Base-by-base conservation (phyloP, 2,113 vertebrate genomes). In the Donacobius atricapilla region DNA sequence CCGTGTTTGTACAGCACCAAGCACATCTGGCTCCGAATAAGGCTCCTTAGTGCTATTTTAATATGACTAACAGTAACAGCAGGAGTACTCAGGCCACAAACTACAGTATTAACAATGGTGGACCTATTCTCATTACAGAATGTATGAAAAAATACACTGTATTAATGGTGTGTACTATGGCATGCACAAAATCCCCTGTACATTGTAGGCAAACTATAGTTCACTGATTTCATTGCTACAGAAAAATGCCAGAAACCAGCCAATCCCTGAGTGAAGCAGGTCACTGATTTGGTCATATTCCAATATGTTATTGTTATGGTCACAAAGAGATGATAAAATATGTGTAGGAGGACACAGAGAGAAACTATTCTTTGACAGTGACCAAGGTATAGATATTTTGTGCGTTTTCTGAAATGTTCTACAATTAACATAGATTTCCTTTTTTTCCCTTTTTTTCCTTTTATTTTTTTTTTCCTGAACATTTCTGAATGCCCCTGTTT, bases 401-500 rank as follows among this genome's bases (percentile, higher is more conserved):
- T 58, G 9, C 13, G 1, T n/a, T 84, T 91, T 57, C 51, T 57
- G 28, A 92, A 48, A 39, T 60, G 39, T 82, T 84, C 57, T 81
- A 33, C 33, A 66, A 48, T 27, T 39, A 53, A 13, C 23, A n/a
- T 15, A 35, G 2, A 31, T 37, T 64, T 60, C 1, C 1, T 35
- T 15, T 10, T 10, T 12, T 21, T 25, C 20, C 3, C 2, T 11
- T 16, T 14, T 8, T 23, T 4, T 16, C 3, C 15, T 9, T 4
- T 2, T n/a, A n/a, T 5, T 56, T 31, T 42, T 10, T 3, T 4
- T 33, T 8, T 13, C 21, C 50, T 69, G 21, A 82, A 63, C 45
- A 79, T 68, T 95, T 87, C 57, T 72, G 37, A 89, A 40, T 17
- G 13, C 10, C 8, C 4, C 22, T 57, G 15, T 85, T 84, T 50